Conservation (phyloP, 2,113 vertebrate genomes). For the Cinclus mexicanus region DNA sequence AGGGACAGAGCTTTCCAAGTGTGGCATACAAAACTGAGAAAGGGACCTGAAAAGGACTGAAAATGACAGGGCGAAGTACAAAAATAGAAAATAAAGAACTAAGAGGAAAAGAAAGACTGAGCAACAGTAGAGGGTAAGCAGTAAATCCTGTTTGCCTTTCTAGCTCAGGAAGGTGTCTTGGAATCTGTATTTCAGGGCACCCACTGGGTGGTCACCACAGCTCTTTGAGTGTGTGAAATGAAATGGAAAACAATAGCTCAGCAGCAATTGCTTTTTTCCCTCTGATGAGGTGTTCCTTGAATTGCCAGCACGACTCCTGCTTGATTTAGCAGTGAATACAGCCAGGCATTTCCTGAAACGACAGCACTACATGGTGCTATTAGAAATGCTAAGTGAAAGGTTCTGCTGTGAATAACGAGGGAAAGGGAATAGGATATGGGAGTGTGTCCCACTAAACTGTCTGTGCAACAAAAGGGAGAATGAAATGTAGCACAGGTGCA, state of each 20-base stretch:
- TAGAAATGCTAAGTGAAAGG: constrained; percentile 43
- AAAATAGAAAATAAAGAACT: constrained; percentile 47
- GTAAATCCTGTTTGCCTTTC: constrained; percentile 57
- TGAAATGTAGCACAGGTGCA: constrained; percentile 26
- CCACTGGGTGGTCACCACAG: constrained; percentile 62
- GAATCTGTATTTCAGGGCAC: constrained; percentile 50
- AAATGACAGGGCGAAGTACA: constrained; percentile 46
- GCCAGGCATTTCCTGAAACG: constrained; percentile 62
- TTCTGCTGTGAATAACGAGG: neutral
- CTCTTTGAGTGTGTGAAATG: constrained; percentile 68
- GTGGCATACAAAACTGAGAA: neutral
- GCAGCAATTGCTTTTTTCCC: constrained; percentile 40
- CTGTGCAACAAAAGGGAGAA: constrained; percentile 1
- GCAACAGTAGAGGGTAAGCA: constrained; percentile 38
- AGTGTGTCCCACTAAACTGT: constrained; percentile 24
- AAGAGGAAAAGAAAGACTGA: constrained; percentile 23
- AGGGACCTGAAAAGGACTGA: constrained; percentile 38
- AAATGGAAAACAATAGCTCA: constrained; percentile 66
- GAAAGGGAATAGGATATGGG: neutral
- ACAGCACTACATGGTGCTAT: constrained; percentile 10
- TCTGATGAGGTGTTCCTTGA: constrained; percentile 64
- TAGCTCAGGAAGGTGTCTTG: constrained; percentile 41
- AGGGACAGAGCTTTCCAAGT: neutral
- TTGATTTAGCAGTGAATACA: constrained; percentile 58
- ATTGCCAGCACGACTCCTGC: constrained; percentile 53